Percentiles rank a stretch among this genome's conserved stretches.
Evolutionary conservation across 2,797 vertebrate genomes (phyloP).

Genomic region (Monodelphis domestica): DNA sequence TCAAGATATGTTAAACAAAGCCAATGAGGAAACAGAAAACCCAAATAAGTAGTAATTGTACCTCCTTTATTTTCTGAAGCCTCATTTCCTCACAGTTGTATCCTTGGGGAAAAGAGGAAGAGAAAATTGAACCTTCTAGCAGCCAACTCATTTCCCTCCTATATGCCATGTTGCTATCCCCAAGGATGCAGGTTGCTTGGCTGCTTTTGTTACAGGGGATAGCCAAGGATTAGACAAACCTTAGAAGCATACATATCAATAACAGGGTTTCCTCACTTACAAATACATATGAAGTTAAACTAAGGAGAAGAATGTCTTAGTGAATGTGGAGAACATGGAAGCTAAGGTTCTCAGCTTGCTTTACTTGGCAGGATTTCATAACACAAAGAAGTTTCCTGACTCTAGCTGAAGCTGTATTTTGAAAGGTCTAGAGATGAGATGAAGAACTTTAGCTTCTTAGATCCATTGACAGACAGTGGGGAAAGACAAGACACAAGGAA

Average conservation of each 20-base stretch:
- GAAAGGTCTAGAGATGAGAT: background rate
- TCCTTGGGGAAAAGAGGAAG: background rate
- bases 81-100: background rate
- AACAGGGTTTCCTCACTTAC: background rate
- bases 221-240: background rate
- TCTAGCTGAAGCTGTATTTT: background rate
- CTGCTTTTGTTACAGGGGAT: background rate
- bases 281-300: background rate
- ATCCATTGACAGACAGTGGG: background rate
- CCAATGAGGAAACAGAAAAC: background rate
- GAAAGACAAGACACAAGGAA: background rate
- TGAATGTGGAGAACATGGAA: background rate
- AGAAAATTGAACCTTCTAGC: background rate
- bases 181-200: background rate
- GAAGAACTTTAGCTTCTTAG: background rate
- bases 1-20: background rate
- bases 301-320: rapidly evolving
- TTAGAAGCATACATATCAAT: background rate
- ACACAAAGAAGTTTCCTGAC: background rate
- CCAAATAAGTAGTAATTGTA: background rate
- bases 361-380: background rate
- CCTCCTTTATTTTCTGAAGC: background rate
- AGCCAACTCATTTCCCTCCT: background rate
- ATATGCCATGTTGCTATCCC: background rate
- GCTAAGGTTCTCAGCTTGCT: background rate